Percentiles rank a stretch among this genome's conserved stretches.
These are phyloP conservation scores for Podilymbus podiceps DNA, from an alignment of 2,113 vertebrate species.

Conservation along the genomic window DNA sequence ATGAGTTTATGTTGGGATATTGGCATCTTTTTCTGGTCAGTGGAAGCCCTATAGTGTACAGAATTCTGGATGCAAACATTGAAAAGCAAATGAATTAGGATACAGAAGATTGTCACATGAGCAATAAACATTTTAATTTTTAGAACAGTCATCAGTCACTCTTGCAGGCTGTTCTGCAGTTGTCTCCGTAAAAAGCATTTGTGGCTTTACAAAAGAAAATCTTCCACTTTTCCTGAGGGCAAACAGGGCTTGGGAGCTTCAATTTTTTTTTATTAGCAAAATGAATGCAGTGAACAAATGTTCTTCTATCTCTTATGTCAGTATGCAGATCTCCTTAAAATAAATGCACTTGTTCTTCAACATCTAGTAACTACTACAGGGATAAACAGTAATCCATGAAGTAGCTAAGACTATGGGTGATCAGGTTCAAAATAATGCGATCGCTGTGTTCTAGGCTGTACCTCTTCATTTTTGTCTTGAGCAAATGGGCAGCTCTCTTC, in stretches of 20 bases:
- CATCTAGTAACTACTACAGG: neutral
- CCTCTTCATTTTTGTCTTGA: neutral
- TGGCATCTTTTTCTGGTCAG: neutral
- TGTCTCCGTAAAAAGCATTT: neutral
- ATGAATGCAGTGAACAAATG: neutral
- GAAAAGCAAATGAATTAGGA: neutral
- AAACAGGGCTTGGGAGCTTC: neutral
- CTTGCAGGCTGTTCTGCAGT: neutral
- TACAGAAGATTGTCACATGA: neutral
- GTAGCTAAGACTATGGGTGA: neutral
- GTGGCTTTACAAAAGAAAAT: neutral
- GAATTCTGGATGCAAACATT: neutral
- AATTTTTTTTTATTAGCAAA: neutral
- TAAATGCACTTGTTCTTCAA: neutral
- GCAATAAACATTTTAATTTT: neutral
- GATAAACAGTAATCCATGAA: neutral
- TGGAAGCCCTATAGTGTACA: neutral
- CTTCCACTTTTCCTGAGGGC: neutral
- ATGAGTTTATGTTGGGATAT: neutral
- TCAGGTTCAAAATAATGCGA: neutral
- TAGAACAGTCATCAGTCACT: neutral
- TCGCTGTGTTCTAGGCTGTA: neutral
- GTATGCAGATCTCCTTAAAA: neutral
- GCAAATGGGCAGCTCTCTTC: neutral
- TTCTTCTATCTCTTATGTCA: neutral